These are phyloP conservation scores for Camptogramma bilineatum DNA, from an alignment of 2,888 invertebrate species.

Conservation along the genomic window DNA sequence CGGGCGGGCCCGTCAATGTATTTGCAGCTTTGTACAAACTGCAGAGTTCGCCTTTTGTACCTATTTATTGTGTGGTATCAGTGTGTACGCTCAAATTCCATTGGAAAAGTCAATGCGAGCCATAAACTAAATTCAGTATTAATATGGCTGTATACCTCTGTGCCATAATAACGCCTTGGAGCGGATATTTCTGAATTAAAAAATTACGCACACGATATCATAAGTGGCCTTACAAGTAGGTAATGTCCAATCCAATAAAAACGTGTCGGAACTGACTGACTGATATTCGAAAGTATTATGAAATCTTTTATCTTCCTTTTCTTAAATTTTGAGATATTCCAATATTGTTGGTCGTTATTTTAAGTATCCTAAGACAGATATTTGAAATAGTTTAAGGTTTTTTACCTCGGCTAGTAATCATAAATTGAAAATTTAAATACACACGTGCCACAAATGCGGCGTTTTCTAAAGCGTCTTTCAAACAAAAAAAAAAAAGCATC, in stretches of 20 bases:
- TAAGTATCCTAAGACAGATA: neutral
- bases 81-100: conserved; percentile 15
- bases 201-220: conserved; percentile 30
- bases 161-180: conserved; percentile 50
- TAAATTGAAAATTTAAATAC: too few species aligned
- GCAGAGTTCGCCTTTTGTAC: too few species aligned
- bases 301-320: conserved; percentile 18
- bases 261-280: conserved; percentile 40
- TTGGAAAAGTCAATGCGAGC: neutral
- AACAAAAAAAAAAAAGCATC: too few species aligned
- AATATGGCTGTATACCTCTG: conserved; percentile 42
- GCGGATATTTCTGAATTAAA: conserved; percentile 7
- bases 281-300: conserved; percentile 20
- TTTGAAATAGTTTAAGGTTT: conserved; percentile 9
- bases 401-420: conserved; percentile 29
- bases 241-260: conserved; percentile 43
- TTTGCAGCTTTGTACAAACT: too few species aligned
- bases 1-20: too few species aligned
- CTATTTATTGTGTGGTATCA: too few species aligned
- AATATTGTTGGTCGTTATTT: neutral
- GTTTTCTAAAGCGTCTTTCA: too few species aligned
- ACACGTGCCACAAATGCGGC: too few species aligned
- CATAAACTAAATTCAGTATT: neutral
- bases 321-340: neutral
- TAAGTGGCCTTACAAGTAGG: conserved; percentile 30